Conservation (phyloP, 2,888 invertebrate genomes). For the Pomacea canaliculata region DNA sequence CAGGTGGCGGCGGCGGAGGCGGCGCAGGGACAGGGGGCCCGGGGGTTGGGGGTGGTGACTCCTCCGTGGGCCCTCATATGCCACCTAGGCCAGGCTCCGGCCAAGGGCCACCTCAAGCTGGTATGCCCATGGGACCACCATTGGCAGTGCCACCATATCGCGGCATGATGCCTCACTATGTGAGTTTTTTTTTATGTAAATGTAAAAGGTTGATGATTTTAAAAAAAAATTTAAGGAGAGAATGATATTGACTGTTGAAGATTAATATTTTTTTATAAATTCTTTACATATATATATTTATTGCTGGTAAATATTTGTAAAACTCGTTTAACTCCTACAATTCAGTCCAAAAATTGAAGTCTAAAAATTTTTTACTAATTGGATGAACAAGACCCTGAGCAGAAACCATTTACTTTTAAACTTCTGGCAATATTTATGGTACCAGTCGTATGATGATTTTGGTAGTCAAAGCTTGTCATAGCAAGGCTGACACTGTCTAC, state of each 20-base stretch:
- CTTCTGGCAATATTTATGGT: no score
- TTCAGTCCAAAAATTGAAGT: no score
- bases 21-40: slow-evolving; percentile 33
- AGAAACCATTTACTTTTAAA: no score
- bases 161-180: slow-evolving; percentile 68
- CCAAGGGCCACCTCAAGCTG: slow-evolving; percentile 46
- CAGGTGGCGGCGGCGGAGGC: slow-evolving; percentile 43
- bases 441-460: background rate
- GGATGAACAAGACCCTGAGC: no score
- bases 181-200: slow-evolving; percentile 39
- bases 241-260: no score
- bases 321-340: no score
- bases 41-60: slow-evolving; percentile 24
- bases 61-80: slow-evolving; percentile 41
- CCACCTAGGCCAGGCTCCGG: slow-evolving; percentile 56
- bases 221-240: no score
- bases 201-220: background rate
- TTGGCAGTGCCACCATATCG: slow-evolving; percentile 66
- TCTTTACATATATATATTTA: no score
- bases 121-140: slow-evolving; percentile 58
- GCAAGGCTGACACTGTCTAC: slow-evolving; percentile 4
- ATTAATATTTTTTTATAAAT: no score
- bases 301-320: no score
- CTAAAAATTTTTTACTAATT: no score
- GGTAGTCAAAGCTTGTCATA: background rate